Percentiles rank a stretch among this genome's conserved stretches.
These are phyloP conservation scores for Lagopus leucura DNA, from an alignment of 2,113 vertebrate genomes.

Conservation along the genomic window DNA sequence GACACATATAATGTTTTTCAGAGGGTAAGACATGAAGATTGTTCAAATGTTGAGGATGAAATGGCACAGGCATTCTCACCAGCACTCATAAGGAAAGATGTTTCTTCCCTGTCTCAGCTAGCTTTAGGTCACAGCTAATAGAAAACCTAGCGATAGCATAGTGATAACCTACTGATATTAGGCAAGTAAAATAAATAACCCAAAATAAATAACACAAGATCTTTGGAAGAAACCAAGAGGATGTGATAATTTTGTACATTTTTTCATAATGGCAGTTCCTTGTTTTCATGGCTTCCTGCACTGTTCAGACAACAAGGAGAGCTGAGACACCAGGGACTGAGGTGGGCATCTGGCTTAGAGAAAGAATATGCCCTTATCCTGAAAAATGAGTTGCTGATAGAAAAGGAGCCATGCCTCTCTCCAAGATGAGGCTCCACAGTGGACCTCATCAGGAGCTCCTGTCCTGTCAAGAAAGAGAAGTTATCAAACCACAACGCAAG, in stretches of 20 bases:
- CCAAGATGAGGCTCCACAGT: fast-evolving
- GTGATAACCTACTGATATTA: neutral
- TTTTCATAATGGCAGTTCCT: neutral
- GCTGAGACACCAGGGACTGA: fast-evolving
- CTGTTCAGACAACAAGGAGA: fast-evolving
- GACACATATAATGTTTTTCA: neutral
- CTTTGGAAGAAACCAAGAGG: neutral
- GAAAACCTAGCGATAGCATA: neutral
- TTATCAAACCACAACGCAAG: neutral
- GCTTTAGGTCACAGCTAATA: neutral
- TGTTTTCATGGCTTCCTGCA: neutral
- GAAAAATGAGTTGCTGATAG: neutral
- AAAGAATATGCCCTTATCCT: neutral
- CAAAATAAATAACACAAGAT: neutral
- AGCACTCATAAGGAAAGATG: neutral
- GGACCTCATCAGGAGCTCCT: neutral
- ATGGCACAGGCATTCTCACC: neutral
- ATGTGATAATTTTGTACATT: neutral
- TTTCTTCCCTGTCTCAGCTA: neutral
- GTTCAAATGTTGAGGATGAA: neutral
- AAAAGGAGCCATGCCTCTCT: neutral
- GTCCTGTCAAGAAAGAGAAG: neutral
- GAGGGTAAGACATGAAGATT: neutral
- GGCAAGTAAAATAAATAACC: neutral
- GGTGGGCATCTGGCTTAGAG: neutral